phyloP scores from a whole-genome alignment of 2,888 invertebrate genomes.

The Sicus ferrugineus region DNA sequence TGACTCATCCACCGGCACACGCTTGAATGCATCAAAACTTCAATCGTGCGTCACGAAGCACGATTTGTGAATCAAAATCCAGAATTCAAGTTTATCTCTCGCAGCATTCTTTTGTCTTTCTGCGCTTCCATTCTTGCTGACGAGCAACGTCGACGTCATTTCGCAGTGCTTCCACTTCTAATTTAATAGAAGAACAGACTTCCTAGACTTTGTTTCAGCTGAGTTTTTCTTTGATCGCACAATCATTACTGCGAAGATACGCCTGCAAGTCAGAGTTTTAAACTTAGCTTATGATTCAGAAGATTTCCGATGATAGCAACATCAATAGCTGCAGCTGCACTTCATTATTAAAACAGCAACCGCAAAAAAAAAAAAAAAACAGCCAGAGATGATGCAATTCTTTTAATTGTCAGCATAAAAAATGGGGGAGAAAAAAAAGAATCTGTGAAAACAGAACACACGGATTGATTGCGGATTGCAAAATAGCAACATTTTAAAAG shows the following conservation, averaged over 20 bases:
- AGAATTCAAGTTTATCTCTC: too few species aligned
- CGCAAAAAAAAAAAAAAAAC: neutral
- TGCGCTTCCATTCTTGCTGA: too few species aligned
- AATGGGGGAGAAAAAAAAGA: neutral
- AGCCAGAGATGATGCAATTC: constrained; percentile 1
- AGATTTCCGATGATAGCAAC: neutral
- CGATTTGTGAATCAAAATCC: too few species aligned
- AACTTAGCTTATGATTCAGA: constrained; percentile 2
- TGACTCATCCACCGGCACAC: too few species aligned
- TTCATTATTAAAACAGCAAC: neutral
- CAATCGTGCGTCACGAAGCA: too few species aligned
- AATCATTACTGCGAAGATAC: too few species aligned
- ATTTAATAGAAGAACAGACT: too few species aligned
- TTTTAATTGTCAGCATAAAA: constrained; percentile 13
- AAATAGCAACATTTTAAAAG: neutral
- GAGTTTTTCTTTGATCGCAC: too few species aligned
- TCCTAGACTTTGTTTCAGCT: neutral
- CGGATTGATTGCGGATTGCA: neutral
- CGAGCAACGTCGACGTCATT: too few species aligned
- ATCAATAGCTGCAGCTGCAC: neutral
- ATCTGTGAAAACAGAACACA: neutral
- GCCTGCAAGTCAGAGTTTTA: neutral
- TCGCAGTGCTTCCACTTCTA: too few species aligned
- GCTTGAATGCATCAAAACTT: too few species aligned
- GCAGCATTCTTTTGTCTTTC: too few species aligned